Conservation (phyloP, 1,140 invertebrate genomes). For the Neodiprion virginianus region DNA sequence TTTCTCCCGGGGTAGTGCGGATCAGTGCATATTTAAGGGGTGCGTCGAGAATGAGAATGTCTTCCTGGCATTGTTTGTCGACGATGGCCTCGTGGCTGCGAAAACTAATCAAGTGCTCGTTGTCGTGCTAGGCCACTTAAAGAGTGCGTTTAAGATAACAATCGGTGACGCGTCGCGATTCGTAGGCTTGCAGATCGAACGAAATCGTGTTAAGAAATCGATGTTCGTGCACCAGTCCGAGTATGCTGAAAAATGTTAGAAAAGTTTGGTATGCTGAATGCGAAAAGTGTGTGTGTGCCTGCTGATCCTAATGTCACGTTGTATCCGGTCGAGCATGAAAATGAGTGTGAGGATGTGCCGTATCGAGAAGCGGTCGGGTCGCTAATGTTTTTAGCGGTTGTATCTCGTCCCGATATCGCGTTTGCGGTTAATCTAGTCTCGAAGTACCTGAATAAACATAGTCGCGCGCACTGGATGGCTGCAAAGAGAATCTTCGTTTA, state of each 20-base stretch:
- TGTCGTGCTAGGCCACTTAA: background rate
- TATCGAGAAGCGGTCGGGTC: constrained; percentile 45
- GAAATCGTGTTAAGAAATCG: constrained; percentile 14
- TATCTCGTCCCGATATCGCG: no score
- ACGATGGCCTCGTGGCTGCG: constrained; percentile 23
- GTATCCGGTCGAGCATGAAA: background rate
- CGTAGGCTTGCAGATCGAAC: constrained; percentile 24
- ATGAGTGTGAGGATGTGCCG: constrained; percentile 23
- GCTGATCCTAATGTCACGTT: constrained; percentile 12
- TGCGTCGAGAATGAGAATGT: constrained; percentile 26
- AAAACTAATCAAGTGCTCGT: no score
- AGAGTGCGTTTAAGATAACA: constrained; percentile 28
- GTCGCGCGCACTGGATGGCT: constrained; percentile 32
- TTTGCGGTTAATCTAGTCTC: no score
- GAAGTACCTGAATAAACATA: constrained; percentile 29
- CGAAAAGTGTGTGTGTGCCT: constrained; percentile 20
- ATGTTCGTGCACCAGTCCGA: constrained; percentile 28
- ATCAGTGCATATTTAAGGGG: constrained; percentile 32
- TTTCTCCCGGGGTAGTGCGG: constrained; percentile 26
- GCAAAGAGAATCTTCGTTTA: constrained; percentile 36
- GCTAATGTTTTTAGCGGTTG: background rate
- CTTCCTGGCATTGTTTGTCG: constrained; percentile 28
- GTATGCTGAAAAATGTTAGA: constrained; percentile 19
- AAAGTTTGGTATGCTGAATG: constrained; percentile 25
- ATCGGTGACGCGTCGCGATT: constrained; percentile 19